Evolutionary conservation across 2,888 invertebrate species (phyloP).

Genomic region (Augiades crinisus): DNA sequence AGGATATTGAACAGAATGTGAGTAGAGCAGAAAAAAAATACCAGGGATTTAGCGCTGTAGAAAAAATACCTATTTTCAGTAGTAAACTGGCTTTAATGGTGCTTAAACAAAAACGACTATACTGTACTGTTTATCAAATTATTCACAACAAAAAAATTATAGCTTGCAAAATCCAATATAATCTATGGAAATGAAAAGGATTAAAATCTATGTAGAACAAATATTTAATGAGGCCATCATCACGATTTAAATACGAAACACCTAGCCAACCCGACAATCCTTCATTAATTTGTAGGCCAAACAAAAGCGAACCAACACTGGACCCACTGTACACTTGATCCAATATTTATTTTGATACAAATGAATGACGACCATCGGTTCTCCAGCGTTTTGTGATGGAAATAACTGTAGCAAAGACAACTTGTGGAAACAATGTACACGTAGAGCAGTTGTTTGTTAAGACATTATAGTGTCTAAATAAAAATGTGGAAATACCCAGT

Average conservation of each 20-base stretch:
- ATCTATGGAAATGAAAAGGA: neutral
- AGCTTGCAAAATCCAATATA: too few species aligned
- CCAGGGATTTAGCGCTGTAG: too few species aligned
- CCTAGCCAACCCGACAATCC: conserved; percentile 60
- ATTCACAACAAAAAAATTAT: too few species aligned
- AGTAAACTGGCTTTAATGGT: too few species aligned
- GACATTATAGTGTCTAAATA: conserved; percentile 29
- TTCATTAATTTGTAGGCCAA: conserved; percentile 73
- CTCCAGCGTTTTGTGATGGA: conserved; percentile 69
- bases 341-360: conserved; percentile 78
- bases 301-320: conserved; percentile 66
- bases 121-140: too few species aligned
- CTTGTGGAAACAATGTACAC: conserved; percentile 61
- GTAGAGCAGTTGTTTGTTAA: conserved; percentile 44
- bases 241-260: conserved; percentile 43
- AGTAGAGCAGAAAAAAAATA: too few species aligned
- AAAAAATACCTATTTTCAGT: too few species aligned
- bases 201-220: conserved; percentile 37
- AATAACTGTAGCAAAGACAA: conserved; percentile 57
- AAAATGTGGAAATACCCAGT: conserved; percentile 42
- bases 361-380: conserved; percentile 72
- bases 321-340: conserved; percentile 71
- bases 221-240: conserved; percentile 43
- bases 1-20: too few species aligned
- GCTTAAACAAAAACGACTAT: too few species aligned